Evolutionary conservation across 2,113 vertebrate species (phyloP).

Genomic region (Nettapus auritus): DNA sequence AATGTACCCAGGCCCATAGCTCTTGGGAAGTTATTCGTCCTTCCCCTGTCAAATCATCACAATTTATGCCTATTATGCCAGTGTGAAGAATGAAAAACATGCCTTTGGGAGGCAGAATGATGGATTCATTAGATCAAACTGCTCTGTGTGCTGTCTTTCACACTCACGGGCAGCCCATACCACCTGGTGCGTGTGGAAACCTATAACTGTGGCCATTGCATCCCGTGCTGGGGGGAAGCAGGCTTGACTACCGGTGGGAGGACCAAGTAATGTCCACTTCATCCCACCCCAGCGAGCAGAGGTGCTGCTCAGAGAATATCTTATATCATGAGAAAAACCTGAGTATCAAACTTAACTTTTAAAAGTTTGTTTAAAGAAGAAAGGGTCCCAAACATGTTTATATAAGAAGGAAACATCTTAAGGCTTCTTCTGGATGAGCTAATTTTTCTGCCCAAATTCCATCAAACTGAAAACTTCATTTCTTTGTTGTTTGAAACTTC

Average conservation of each 20-base stretch:
- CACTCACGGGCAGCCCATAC: neutral
- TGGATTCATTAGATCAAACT: neutral
- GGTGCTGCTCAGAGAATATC: neutral
- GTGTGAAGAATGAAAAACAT: neutral
- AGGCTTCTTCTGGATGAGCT: neutral
- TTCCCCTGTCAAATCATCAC: neutral
- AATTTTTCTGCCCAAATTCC: neutral
- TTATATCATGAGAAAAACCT: neutral
- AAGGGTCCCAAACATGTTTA: neutral
- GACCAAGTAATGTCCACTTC: neutral
- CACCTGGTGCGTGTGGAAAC: neutral
- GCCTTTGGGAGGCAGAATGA: neutral
- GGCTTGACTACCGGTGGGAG: neutral
- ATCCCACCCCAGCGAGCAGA: neutral
- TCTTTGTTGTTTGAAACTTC: neutral
- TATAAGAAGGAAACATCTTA: neutral
- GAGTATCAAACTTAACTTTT: neutral
- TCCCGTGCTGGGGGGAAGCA: neutral
- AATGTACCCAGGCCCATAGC: neutral
- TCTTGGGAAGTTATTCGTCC: neutral
- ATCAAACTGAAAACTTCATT: neutral
- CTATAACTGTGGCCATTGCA: neutral
- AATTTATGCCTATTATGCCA: neutral
- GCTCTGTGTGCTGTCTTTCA: neutral
- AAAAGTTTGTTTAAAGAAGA: neutral